Evolutionary conservation across 2,113 vertebrate species (phyloP), one percentile per base, ranked within the genome.

Genomic region (Mesoclemmys tuberculata): DNA sequence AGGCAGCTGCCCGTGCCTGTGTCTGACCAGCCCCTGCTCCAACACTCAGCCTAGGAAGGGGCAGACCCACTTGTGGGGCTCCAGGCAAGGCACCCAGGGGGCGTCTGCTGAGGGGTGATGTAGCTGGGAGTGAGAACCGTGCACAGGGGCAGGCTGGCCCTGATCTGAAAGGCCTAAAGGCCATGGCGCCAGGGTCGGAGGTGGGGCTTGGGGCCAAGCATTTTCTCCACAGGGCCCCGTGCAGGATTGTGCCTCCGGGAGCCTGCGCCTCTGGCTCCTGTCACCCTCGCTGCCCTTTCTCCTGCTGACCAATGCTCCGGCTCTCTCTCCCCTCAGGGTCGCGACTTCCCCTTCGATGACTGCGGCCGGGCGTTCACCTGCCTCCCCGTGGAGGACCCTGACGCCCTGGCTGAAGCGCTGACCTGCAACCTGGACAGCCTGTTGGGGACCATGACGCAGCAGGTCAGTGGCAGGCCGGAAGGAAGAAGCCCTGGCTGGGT

Each of bases 281-380:
- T 49, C 18, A 38, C 84, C 24, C 29, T 5, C 5, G 3, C 44
- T 1, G 3, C 6, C 3, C 1, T 16, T 6, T 5, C 6, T 0
- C 9, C 6, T 5, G 6, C 46, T 51, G 13, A 52, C 22, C 24
- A 29, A 7, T 21, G 10, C 1, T 0, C 61, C 5, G 8, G 48
- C 52, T 80, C 44, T 85, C 18, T 2, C 1, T 85, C 74, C 61
- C 2, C 0, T 7, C 89, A 99, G 99, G 99, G 99, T 27, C 98
- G 99, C 0, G 99, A 99, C 85, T 99, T 99, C 91, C 98, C 99
- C 51, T 99, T 99, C 8, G 99, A 99, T 4, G 98, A 99, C 96
- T 99, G 99, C 18, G 98, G 99, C 94, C 95, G 99, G 19, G 99
- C 99, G 2, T 99, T 99, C 95, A 99, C 98, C 91, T 99, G 99